These are phyloP conservation scores for Tachypleus tridentatus DNA, from an alignment of 1,140 invertebrate species.

Conservation along the genomic window DNA sequence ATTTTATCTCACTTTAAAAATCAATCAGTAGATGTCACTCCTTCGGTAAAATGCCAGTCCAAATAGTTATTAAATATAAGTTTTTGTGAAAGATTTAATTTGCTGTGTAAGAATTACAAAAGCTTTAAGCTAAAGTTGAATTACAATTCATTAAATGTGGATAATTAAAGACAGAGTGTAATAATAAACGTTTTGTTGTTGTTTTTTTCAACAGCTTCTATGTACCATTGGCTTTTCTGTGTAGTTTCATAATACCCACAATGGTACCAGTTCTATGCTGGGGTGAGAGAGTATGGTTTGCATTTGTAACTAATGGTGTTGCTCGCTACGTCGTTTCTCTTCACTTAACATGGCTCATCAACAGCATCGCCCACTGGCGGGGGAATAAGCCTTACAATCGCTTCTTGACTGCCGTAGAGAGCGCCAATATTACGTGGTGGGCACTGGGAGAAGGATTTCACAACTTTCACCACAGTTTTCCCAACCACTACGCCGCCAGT, in stretches of 20 bases:
- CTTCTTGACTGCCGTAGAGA: slow-evolving; percentile 37
- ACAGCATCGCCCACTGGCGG: slow-evolving; percentile 40
- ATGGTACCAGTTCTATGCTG: slow-evolving; percentile 37
- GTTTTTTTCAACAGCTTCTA: slow-evolving; percentile 26
- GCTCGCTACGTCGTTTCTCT: slow-evolving; percentile 37
- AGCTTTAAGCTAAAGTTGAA: too few relatives aligned
- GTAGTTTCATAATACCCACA: slow-evolving; percentile 39
- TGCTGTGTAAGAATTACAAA: too few relatives aligned
- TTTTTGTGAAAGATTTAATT: too few relatives aligned
- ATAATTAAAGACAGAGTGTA: too few relatives aligned
- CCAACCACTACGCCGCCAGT: slow-evolving; percentile 38
- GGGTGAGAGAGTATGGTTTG: slow-evolving; percentile 32
- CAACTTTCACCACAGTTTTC: slow-evolving; percentile 46
- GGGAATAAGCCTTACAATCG: slow-evolving; percentile 37
- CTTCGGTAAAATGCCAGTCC: too few relatives aligned
- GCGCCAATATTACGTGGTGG: slow-evolving; percentile 32
- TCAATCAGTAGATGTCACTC: too few relatives aligned
- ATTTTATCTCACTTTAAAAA: too few relatives aligned
- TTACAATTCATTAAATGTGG: too few relatives aligned
- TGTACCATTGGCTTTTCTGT: slow-evolving; percentile 32
- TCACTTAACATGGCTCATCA: slow-evolving; percentile 37
- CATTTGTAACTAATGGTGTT: slow-evolving; percentile 35
- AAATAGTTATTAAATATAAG: too few relatives aligned
- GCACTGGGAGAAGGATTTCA: slow-evolving; percentile 42
- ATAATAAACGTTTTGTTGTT: too few relatives aligned